Base-by-base conservation (phyloP, 2,797 vertebrate species). In the Lemur catta region DNA sequence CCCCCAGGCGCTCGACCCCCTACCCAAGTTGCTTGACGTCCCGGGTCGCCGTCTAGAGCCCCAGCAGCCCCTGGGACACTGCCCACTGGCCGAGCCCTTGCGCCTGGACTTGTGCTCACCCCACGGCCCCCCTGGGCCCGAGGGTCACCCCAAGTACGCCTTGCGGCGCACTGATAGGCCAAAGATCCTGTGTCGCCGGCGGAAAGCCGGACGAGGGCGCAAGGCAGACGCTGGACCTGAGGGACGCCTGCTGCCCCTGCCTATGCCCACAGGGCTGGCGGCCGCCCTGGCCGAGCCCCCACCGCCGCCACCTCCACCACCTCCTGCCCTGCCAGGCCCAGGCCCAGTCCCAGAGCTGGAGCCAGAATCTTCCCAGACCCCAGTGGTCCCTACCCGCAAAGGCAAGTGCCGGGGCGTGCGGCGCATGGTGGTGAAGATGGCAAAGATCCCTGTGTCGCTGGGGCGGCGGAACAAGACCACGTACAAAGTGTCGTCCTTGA, bases 401-500 rank as follows among this genome's bases (percentile, higher is more conserved):
- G 98, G 92, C 94, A 99, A 99, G 96, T 99, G 98, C 97, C 98
- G 98, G 24, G 99, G 99, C 0, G 98, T 99, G 84, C 99, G 99
- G 97, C 99, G 98, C 97, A 99, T 99, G 98, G 99, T 99, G 96
- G 99, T 99, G 84, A 99, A 99, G 98, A 99, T 99, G 98, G 99
- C 99, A 92, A 99, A 99, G 97, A 99, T 99, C 97, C 99, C 99
- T 0, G 99, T 99, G 72, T 99, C 99, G 13, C 98, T 99, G 67
- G 99, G 99, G 86, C 99, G 99, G 41, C 98, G 99, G 96, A 99
- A 99, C 97, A 99, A 99, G 98, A 99, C 99, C 97, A 99, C 99
- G 55, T 99, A 99, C 98, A 99, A 99, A 98, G 99, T 99, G 93
- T 99, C 99, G 0, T 99, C 99, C 17, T 96, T 99, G 97, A 99